Evolutionary conservation across 2,888 invertebrate species (phyloP).

Genomic region (Cabera pusaria): DNA sequence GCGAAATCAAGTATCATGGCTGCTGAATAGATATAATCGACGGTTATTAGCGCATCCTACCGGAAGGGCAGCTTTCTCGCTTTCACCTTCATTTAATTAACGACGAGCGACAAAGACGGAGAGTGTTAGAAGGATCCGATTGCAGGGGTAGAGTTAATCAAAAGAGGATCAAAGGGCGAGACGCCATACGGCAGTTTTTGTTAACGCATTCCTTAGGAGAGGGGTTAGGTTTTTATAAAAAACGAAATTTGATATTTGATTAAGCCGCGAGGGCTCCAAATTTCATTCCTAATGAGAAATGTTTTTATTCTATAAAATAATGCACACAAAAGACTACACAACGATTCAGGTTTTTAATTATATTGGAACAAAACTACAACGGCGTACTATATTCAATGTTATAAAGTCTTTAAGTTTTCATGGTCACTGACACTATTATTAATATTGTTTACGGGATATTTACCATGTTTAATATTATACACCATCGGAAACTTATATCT

Average conservation of each 20-base stretch:
- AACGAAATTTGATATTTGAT: constrained; percentile 20
- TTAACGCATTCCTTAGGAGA: constrained; percentile 17
- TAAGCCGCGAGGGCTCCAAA: constrained; percentile 8
- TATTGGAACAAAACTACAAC: too few species aligned
- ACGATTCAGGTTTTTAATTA: too few species aligned
- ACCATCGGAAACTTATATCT: too few species aligned
- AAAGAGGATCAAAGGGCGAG: constrained; percentile 26
- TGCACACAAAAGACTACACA: too few species aligned
- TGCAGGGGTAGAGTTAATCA: constrained; percentile 30
- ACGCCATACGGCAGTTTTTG: constrained; percentile 29
- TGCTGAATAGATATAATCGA: constrained; percentile 11
- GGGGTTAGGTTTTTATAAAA: constrained; percentile 20
- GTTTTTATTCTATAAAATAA: too few species aligned
- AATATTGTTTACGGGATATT: too few species aligned
- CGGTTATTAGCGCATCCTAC: constrained; percentile 24
- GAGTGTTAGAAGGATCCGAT: constrained; percentile 15
- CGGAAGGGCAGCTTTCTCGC: constrained; percentile 27
- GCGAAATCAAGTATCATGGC: constrained; percentile 15
- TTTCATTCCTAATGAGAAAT: neutral
- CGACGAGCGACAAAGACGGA: constrained; percentile 19
- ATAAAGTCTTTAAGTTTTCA: too few species aligned
- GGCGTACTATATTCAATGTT: too few species aligned
- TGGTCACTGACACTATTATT: too few species aligned
- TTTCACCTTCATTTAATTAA: constrained; percentile 12
- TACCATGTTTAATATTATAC: too few species aligned